Percentiles rank a stretch among this genome's conserved stretches.
Evolutionary conservation across 2,113 vertebrate species (phyloP).

Genomic region (Hypanus sabinus): DNA sequence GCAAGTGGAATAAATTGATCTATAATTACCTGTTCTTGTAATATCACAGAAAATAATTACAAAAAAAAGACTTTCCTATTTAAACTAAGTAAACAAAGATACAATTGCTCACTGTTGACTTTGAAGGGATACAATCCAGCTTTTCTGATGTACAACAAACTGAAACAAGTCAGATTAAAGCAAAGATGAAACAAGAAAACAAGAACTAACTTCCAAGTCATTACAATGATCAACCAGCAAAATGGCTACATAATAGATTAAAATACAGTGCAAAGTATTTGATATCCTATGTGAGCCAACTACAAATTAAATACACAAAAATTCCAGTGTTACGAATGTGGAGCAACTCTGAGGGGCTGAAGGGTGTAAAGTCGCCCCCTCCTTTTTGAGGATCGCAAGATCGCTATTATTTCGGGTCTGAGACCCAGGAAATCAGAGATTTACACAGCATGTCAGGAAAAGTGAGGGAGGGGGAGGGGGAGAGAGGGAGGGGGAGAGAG

Average conservation of each 20-base stretch:
- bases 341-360: too few relatives aligned
- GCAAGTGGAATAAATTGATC: neutral
- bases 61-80: neutral
- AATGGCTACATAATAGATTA: neutral
- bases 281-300: neutral
- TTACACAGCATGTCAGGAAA: too few relatives aligned
- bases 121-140: neutral
- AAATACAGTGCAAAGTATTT: neutral
- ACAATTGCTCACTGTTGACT: neutral
- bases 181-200: neutral
- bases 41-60: neutral
- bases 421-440: too few relatives aligned
- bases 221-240: neutral
- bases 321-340: too few relatives aligned
- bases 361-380: too few relatives aligned
- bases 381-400: too few relatives aligned
- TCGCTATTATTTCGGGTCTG: too few relatives aligned
- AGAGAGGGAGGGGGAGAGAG: too few relatives aligned
- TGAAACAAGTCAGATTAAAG: neutral
- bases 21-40: neutral
- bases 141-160: neutral
- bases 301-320: neutral
- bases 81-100: neutral
- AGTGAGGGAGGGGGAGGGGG: too few relatives aligned
- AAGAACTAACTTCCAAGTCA: neutral